Base-by-base conservation (phyloP, 1,140 invertebrate species). In the Propsilocerus akamusi region DNA sequence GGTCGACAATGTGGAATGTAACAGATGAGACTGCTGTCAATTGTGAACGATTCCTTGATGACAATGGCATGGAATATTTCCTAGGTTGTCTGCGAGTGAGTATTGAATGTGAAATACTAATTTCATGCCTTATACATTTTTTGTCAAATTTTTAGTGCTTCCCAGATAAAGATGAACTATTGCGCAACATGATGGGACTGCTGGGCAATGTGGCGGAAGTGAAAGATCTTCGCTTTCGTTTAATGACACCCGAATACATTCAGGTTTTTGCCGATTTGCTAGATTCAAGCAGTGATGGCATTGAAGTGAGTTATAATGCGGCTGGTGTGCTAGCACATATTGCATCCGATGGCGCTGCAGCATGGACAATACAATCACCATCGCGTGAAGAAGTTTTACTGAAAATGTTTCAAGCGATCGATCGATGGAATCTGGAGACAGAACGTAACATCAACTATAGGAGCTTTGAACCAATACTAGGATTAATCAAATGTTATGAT, bases 1-100 rank as follows among this genome's bases (percentile, higher is more conserved):
- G 95, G 95, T 96, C 91, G 52, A 93, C 90, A 3, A 86, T 98
- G 83, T 91, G 86, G 87, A 97, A 98, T 70, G 90, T 97, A 46
- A 98, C 94, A 46, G 93, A 97, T 68, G 92, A 96, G 72, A 95
- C 90, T 28, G 83, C 90, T 23, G 72, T 81, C 52, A 97, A 97
- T 72, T 96, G 92, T 72, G 72, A 80, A 63, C 74, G 83, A 59
- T 97, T 97, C 69, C 72, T 96, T 26, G 78, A 88, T 56, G 77
- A 78, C 49, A 71, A 77, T 41, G 93, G 92, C 49, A 90, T 96
- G 83, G 75, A 80, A 51, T 77, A 83, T 52, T 97, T 96, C 64
- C 68, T 90, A 1, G 73, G 75, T 50, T 97, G 92, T 69, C 74
- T 94, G 26, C 72, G 76, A 65, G 82, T 85, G 68, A 58, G 66